phyloP scores from a whole-genome alignment of 1,140 invertebrate genomes.

The Bombus haemorrhoidalis region DNA sequence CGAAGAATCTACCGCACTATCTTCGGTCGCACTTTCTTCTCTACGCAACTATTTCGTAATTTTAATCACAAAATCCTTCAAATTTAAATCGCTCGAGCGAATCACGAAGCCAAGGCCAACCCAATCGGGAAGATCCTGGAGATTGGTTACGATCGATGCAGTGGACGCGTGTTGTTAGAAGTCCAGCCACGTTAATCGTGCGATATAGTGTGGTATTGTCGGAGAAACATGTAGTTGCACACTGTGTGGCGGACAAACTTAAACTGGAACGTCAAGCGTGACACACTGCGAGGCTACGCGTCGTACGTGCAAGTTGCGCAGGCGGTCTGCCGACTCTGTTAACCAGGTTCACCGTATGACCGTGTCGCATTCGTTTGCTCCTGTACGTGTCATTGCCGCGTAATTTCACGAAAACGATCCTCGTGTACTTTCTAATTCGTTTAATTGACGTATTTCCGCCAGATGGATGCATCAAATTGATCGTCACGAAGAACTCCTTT shows the following conservation, averaged over 20 bases:
- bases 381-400: not conserved
- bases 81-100: not conserved
- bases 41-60: too few species aligned
- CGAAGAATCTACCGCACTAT: too few species aligned
- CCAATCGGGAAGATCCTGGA: not conserved
- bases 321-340: conserved; percentile 46
- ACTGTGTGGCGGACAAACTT: conserved; percentile 70
- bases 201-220: not conserved
- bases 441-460: not conserved
- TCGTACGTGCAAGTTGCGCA: conserved; percentile 53
- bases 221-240: conserved; percentile 32
- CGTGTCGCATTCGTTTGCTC: conserved; percentile 21
- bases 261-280: conserved; percentile 77
- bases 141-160: not conserved
- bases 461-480: not conserved
- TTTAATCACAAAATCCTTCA: not conserved
- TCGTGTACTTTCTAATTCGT: not conserved
- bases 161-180: not conserved
- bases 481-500: too few species aligned
- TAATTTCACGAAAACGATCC: conserved; percentile 1
- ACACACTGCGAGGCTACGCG: conserved; percentile 26
- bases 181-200: not conserved
- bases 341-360: conserved; percentile 28
- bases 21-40: too few species aligned
- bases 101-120: not conserved